Evolutionary conservation across 2,797 vertebrate species (phyloP).

Genomic region (Antennarius maculatus): DNA sequence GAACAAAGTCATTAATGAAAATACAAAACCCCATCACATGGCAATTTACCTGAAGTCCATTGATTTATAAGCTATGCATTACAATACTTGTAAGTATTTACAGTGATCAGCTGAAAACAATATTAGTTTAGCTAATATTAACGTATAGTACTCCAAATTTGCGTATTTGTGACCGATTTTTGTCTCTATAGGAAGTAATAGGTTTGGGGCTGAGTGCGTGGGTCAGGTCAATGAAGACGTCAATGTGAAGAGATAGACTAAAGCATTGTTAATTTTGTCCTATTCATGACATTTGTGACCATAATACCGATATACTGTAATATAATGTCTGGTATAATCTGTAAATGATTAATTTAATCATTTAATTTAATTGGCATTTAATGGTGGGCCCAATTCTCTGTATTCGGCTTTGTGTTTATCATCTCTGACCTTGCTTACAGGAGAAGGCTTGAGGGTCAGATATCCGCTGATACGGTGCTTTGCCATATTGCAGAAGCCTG

Average conservation of each 20-base stretch:
- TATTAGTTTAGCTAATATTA: too few species aligned
- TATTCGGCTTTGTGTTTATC: constrained; percentile 62
- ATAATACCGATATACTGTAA: too few species aligned
- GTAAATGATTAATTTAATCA: constrained; percentile 6
- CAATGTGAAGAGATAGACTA: not conserved
- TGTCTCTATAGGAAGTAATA: too few species aligned
- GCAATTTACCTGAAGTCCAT: not conserved
- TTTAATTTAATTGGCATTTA: not conserved
- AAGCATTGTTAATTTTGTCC: too few species aligned
- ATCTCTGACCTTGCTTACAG: constrained; percentile 76
- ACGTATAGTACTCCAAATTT: too few species aligned
- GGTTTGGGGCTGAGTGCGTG: not conserved
- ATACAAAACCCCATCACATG: not conserved
- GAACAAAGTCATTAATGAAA: constrained; percentile 50
- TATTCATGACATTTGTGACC: not conserved
- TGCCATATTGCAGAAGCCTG: constrained; percentile 74
- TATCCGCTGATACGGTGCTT: constrained; percentile 76
- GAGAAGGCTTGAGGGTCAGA: constrained; percentile 73
- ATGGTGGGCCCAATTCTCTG: constrained; percentile 29
- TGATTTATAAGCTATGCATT: not conserved
- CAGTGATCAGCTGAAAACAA: not conserved
- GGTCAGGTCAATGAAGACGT: not conserved
- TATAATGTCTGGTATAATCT: not conserved
- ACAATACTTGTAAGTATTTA: too few species aligned
- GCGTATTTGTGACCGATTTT: too few species aligned